Evolutionary conservation across 2,797 vertebrate genomes (phyloP), one percentile per base, ranked within the genome.

Genomic region (Dendrocincla fuliginosa): DNA sequence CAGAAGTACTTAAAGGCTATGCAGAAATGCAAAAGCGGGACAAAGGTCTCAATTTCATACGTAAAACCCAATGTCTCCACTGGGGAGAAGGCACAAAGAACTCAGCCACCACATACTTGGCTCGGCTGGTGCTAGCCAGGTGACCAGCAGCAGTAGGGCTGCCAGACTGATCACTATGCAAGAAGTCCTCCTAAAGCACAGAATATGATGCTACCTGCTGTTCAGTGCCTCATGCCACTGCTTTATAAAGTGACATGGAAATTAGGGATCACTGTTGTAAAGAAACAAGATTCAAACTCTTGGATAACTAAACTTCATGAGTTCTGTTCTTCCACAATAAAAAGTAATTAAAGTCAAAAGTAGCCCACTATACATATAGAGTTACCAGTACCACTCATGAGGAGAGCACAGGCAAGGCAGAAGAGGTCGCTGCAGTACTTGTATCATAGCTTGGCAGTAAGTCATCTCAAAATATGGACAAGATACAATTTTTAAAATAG

Each of bases 1-100:
- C 84, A 89, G 81, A 90, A 94, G 47, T 50, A 82, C 47, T 30
- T 68, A 84, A 88, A 86, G 0, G 25, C 67, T 77, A 90, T 27
- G 39, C 75, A 90, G 64, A 95, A 96, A 95, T 39, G 50, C 55
- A 87, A 44, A 85, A 67, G 67, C 6, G 28, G 32, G 37, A 91
- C 70, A 83, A 90, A 92, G 25, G 63, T 76, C 52, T 69, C 78
- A 61, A 44, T 55, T 75, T 90, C 74, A 71, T 6, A 93, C 13
- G 4, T 41, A 70, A 59, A 80, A 87, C 44, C 1, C 55, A 89
- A 27, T 32, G 30, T 24, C 32, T 90, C 61, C 74, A 65, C 60
- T 30, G 25, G 35, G 39, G 59, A 46, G 60, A 84, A 65, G 32
- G 13, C 55, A 88, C 9, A 15, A 80, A 88, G 76, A 89, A 76